A percentile compares a stretch with the other conserved stretches of the same genome.
These are phyloP conservation scores for Hybognathus amarus DNA, from an alignment of 2,797 vertebrate genomes.

Conservation along the genomic window DNA sequence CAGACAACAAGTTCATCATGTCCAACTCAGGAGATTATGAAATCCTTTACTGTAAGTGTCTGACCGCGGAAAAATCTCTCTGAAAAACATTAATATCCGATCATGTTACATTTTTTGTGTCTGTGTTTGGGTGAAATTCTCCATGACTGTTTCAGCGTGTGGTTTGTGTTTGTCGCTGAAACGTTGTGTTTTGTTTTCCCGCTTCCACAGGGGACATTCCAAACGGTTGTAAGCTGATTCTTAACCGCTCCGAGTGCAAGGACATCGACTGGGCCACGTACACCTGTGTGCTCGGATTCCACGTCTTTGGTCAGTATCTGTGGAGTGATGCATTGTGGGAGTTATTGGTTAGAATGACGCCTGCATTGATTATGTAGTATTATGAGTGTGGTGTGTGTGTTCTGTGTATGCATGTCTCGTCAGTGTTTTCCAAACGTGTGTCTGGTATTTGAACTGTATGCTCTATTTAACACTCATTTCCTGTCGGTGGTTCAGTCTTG, in stretches of 20 bases:
- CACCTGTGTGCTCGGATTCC: slow-evolving; percentile 96
- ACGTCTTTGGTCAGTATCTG: slow-evolving; percentile 89
- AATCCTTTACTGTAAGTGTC: slow-evolving; percentile 97
- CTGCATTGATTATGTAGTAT: background rate
- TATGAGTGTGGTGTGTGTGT: background rate
- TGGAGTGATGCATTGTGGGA: background rate
- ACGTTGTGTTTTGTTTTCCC: background rate
- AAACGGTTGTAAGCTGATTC: slow-evolving; percentile 92
- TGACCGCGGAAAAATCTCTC: background rate
- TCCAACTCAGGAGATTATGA: slow-evolving; percentile 99
- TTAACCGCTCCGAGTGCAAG: slow-evolving; percentile 96
- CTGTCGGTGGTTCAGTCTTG: slow-evolving; percentile 5
- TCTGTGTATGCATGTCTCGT: background rate
- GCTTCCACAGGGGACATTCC: slow-evolving; percentile 88
- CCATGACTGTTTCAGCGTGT: background rate
- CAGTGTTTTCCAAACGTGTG: slow-evolving; percentile 1
- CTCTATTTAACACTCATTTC: slow-evolving; percentile 17
- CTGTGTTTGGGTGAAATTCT: background rate
- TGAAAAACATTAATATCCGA: background rate
- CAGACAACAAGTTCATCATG: slow-evolving; percentile 97
- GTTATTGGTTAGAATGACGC: background rate
- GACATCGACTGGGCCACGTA: slow-evolving; percentile 96
- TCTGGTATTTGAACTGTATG: slow-evolving; percentile 14
- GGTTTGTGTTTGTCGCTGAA: background rate
- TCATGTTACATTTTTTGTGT: background rate